A percentile compares a stretch with the other conserved stretches of the same genome.
phyloP scores from a whole-genome alignment of 1,140 invertebrate species.

The Heliconius himera region DNA sequence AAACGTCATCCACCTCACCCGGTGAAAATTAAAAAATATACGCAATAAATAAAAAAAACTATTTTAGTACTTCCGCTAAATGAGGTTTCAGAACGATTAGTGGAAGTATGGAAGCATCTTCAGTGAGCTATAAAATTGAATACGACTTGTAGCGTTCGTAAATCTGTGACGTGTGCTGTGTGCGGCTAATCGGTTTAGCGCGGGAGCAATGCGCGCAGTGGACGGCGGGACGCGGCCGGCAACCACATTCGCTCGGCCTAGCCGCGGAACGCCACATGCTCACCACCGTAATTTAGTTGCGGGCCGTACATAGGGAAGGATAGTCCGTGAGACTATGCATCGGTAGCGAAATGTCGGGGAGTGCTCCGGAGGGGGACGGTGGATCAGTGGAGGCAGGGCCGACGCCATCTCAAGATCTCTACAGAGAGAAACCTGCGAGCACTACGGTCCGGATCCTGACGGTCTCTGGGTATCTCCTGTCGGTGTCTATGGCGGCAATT shows the following conservation, averaged over 20 bases:
- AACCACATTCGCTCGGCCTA: conserved; percentile 59
- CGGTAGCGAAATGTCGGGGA: conserved; percentile 61
- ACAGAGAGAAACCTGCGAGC: conserved; percentile 89
- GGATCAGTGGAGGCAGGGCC: conserved; percentile 60
- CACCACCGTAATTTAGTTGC: conserved; percentile 32
- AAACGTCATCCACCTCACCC: not conserved
- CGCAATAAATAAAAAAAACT: not conserved
- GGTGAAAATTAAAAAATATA: not conserved
- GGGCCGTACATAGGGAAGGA: conserved; percentile 12
- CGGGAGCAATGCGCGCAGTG: conserved; percentile 57
- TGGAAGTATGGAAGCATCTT: conserved; percentile 46
- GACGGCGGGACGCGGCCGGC: conserved; percentile 44
- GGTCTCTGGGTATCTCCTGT: conserved; percentile 96
- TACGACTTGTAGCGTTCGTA: conserved; percentile 58
- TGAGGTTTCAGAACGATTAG: conserved; percentile 47
- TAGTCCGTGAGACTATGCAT: conserved; percentile 48
- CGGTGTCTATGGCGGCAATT: conserved; percentile 96
- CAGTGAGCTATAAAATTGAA: conserved; percentile 56
- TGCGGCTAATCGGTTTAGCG: conserved; percentile 69
- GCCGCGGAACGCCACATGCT: conserved; percentile 59
- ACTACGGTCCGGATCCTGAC: conserved; percentile 94
- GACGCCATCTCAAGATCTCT: conserved; percentile 83
- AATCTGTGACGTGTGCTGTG: conserved; percentile 66
- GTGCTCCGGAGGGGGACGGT: conserved; percentile 58
- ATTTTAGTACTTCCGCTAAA: conserved; percentile 50